Percentiles rank a stretch among this genome's conserved stretches.
Evolutionary conservation across 2,797 vertebrate genomes (phyloP).

Genomic region (Sciaenops ocellatus): DNA sequence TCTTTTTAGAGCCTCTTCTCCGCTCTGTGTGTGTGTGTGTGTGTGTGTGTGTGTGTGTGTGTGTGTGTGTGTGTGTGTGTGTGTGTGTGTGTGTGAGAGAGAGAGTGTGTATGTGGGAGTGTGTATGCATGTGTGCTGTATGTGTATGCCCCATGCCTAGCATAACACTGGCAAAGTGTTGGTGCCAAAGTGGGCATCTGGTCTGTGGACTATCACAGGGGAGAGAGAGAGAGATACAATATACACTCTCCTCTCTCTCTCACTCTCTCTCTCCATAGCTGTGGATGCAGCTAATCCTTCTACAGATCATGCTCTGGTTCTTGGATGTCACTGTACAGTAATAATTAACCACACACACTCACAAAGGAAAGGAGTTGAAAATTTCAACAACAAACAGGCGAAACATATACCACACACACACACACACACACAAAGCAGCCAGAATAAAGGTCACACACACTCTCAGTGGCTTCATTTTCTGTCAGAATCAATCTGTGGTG

Average conservation of each 20-base stretch:
- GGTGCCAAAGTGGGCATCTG: constrained; percentile 82
- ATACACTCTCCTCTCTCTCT: constrained; percentile 12
- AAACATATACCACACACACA: not conserved
- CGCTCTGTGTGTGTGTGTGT: constrained; percentile 23
- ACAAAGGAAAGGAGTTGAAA: constrained; percentile 7
- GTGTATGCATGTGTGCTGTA: constrained; percentile 17
- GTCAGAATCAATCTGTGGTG: constrained; percentile 26
- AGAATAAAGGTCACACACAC: constrained; percentile 29
- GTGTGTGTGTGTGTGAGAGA: constrained; percentile 7
- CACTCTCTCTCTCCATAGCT: constrained; percentile 25
- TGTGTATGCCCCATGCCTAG: constrained; percentile 50
- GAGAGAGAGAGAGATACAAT: constrained; percentile 41
- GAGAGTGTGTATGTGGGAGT: constrained; percentile 23
- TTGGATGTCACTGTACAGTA: constrained; percentile 13
- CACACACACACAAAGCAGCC: constrained; percentile 1
- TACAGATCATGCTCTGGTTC: constrained; percentile 41
- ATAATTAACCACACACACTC: constrained; percentile 37
- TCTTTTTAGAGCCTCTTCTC: constrained; percentile 67
- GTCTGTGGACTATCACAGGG: constrained; percentile 71
- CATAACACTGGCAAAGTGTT: constrained; percentile 63
- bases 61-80: constrained; percentile 28
- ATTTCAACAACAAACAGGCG: not conserved
- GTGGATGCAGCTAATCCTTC: constrained; percentile 40
- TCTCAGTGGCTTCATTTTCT: constrained; percentile 4
- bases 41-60: not conserved